Conservation (phyloP, 2,113 vertebrate species). For the Leptobrachium leishanense region DNA sequence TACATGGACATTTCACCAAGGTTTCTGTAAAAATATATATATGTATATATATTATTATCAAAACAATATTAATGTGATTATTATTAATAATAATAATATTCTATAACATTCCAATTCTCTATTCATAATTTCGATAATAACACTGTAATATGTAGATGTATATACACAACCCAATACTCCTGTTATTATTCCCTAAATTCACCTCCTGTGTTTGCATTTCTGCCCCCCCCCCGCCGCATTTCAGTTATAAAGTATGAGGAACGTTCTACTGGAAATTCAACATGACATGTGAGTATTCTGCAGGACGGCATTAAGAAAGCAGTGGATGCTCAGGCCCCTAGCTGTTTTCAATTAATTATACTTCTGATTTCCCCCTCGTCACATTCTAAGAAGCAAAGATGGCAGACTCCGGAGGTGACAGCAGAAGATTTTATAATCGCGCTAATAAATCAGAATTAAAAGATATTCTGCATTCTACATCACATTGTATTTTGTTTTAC, state of each 20-base stretch:
- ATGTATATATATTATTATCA: too few species aligned
- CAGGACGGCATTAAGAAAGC: not conserved
- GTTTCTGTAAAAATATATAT: too few species aligned
- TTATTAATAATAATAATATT: too few species aligned
- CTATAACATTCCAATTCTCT: too few species aligned
- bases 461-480: not conserved
- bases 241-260: not conserved
- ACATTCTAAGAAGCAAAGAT: slow-evolving; percentile 9
- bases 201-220: not conserved
- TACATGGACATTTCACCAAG: too few species aligned
- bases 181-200: not conserved
- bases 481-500: slow-evolving; percentile 10
- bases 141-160: too few species aligned
- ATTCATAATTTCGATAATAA: too few species aligned
- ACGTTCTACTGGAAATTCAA: slow-evolving; percentile 3
- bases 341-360: slow-evolving; percentile 34
- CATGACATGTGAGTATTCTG: slow-evolving; percentile 21
- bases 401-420: slow-evolving; percentile 16
- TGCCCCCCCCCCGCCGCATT: not conserved
- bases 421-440: slow-evolving; percentile 1
- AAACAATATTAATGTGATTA: too few species aligned
- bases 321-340: slow-evolving; percentile 5
- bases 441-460: slow-evolving; percentile 8
- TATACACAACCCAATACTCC: too few species aligned
- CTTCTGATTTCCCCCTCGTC: slow-evolving; percentile 11